Percentiles rank a stretch among this genome's conserved stretches.
Evolutionary conservation across 1,140 invertebrate species (phyloP).

Genomic region (Drosophila nebulosa): DNA sequence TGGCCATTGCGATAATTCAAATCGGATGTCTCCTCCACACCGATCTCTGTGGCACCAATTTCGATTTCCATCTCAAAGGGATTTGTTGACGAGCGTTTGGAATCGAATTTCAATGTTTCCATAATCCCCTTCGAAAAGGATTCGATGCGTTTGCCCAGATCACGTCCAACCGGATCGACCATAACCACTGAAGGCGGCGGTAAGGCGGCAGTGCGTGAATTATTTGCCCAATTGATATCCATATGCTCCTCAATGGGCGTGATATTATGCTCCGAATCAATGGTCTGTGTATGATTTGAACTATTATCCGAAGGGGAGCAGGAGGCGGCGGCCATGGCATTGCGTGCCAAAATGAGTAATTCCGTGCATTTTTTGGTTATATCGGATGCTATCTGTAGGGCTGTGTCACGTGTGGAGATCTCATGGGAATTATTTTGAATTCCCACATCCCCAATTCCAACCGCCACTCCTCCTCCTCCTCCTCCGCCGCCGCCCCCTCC

Average conservation of each 20-base stretch:
- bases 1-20: slow-evolving; percentile 57
- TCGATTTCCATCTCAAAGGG: slow-evolving; percentile 81
- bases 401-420: slow-evolving; percentile 73
- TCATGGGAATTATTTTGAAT: slow-evolving; percentile 38
- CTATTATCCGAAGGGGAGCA: slow-evolving; percentile 82
- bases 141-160: slow-evolving; percentile 78
- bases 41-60: slow-evolving; percentile 78
- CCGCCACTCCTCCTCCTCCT: not conserved
- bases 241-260: slow-evolving; percentile 81
- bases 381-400: slow-evolving; percentile 84
- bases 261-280: slow-evolving; percentile 80
- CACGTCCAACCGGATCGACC: slow-evolving; percentile 57
- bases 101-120: slow-evolving; percentile 78
- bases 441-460: not conserved
- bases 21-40: slow-evolving; percentile 69
- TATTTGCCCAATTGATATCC: slow-evolving; percentile 80
- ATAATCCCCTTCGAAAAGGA: slow-evolving; percentile 80
- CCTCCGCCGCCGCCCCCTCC: not conserved
- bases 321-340: slow-evolving; percentile 82
- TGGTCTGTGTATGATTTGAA: slow-evolving; percentile 84
- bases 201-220: slow-evolving; percentile 65
- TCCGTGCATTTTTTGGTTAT: slow-evolving; percentile 88
- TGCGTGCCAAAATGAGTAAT: slow-evolving; percentile 86
- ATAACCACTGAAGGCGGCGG: slow-evolving; percentile 25
- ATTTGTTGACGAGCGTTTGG: slow-evolving; percentile 77